Evolutionary conservation across 2,113 vertebrate species (phyloP).

Genomic region (Diphyllodes magnificus): DNA sequence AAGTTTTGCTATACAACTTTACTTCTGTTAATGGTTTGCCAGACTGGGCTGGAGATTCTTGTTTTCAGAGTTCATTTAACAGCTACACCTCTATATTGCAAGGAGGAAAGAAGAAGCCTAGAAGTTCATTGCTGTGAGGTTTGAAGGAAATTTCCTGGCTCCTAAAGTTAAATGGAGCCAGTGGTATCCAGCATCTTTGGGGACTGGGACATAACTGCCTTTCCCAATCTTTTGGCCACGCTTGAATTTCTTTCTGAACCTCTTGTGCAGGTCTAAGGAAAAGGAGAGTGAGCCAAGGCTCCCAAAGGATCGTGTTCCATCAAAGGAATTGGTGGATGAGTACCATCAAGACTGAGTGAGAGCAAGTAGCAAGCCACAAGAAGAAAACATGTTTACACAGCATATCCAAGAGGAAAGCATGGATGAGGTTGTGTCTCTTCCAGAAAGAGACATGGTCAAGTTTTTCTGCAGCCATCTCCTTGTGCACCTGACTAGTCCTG

Average conservation of each 20-base stretch:
- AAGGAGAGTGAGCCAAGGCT: not conserved
- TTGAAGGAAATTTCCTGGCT: not conserved
- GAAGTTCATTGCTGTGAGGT: not conserved
- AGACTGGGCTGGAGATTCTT: not conserved
- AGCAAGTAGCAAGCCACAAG: not conserved
- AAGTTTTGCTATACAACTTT: not conserved
- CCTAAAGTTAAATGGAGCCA: not conserved
- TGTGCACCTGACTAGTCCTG: not conserved
- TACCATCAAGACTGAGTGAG: not conserved
- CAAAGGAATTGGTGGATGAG: not conserved
- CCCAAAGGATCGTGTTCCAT: rapidly evolving
- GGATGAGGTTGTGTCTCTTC: not conserved
- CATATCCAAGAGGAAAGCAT: not conserved
- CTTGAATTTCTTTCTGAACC: not conserved
- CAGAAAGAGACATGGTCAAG: not conserved
- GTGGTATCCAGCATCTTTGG: not conserved
- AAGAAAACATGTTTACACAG: not conserved
- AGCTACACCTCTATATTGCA: not conserved
- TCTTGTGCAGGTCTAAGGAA: not conserved
- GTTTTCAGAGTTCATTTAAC: not conserved
- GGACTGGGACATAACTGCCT: not conserved
- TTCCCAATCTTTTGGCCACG: not conserved
- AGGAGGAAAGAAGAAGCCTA: not conserved
- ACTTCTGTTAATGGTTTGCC: not conserved
- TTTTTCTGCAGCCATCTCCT: not conserved